A percentile compares a stretch with the other conserved stretches of the same genome.
phyloP scores from a whole-genome alignment of 2,888 invertebrate species.

The Galerucella pusilla region DNA sequence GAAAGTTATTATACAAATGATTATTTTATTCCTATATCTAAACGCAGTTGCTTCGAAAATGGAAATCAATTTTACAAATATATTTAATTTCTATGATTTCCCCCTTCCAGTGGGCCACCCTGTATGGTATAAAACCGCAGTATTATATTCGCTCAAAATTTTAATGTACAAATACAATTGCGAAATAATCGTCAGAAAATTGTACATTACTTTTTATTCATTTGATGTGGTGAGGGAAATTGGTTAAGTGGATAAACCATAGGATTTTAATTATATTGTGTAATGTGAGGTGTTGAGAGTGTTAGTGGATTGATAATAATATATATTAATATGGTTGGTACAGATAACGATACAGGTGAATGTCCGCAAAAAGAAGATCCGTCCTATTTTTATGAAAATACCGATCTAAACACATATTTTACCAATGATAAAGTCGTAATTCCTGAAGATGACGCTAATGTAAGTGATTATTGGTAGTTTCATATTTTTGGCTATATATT shows the following conservation, averaged over 20 bases:
- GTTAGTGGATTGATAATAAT: background rate
- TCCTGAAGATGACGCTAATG: background rate
- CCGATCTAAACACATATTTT: background rate
- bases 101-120: background rate
- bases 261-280: background rate
- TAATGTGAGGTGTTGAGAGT: constrained; percentile 2
- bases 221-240: constrained; percentile 17
- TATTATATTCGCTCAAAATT: background rate
- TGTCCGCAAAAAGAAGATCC: background rate
- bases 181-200: constrained; percentile 8
- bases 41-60: too few species aligned
- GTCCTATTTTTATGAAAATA: constrained; percentile 8
- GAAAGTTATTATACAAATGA: too few species aligned
- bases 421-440: background rate
- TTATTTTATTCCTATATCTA: too few species aligned
- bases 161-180: background rate
- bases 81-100: too few species aligned
- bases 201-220: background rate
- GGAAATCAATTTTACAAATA: too few species aligned
- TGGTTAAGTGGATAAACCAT: background rate
- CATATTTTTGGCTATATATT: too few species aligned
- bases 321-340: background rate
- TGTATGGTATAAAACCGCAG: background rate
- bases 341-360: background rate
- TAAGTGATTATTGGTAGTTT: background rate